Base-by-base conservation (phyloP, 2,888 invertebrate species). In the Alentia gelatinosa region DNA sequence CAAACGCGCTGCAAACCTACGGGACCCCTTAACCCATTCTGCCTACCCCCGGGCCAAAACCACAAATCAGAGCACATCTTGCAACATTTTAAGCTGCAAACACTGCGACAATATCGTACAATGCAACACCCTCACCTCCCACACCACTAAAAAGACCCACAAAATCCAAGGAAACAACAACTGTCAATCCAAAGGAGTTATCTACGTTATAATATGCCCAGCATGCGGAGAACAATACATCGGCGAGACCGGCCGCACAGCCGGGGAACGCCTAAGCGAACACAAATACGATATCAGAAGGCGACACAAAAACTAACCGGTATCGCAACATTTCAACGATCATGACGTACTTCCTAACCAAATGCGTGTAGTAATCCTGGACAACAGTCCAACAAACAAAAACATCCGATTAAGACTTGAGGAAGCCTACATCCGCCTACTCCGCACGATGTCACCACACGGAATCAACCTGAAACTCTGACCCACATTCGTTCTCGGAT, bases 141-240 rank as follows among this genome's bases (percentile, higher is more conserved):
- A 9, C 5, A n/a, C n/a, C 15, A 63, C 15, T n/a, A n/a, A n/a
- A 9, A 63, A 63, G n/a, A n/a, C 9, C 9, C 23, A n/a, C 15
- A 5, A n/a, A 12, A 63, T 63, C 63, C 12, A 19, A 63, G 63
- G 63, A 9, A 12, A 63, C 5, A 63, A 63, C 63, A 63, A 63
- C 26, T 63, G 63, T n/a, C 12, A 63, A 63, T 15, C 15, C 26
- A 19, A n/a, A 9, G n/a, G 63, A 15, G 63, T 47, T n/a, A n/a
- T n/a, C n/a, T n/a, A n/a, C n/a, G n/a, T n/a, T n/a, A n/a, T n/a
- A n/a, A n/a, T n/a, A n/a, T n/a, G n/a, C n/a, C n/a, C n/a, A n/a
- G n/a, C n/a, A n/a, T n/a, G n/a, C n/a, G n/a, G n/a, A n/a, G n/a
- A 68, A 68, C 68, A 68, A 23, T 68, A 68, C 30, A 74, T 74